Percentiles rank a stretch among this genome's conserved stretches.
Evolutionary conservation across 2,888 invertebrate genomes (phyloP).

Genomic region (Penaeus monodon): DNA sequence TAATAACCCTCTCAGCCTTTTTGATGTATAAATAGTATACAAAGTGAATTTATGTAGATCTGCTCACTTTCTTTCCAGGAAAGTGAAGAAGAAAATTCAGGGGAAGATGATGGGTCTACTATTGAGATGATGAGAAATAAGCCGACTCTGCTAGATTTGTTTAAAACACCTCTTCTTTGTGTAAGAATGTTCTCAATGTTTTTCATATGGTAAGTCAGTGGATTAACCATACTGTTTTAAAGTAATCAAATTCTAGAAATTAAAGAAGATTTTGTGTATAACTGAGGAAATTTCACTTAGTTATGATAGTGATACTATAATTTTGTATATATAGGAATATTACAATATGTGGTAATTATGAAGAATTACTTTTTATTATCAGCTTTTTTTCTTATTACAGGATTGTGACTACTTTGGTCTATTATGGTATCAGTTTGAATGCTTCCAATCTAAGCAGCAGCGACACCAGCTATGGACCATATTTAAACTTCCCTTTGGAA

Average conservation of each 20-base stretch:
- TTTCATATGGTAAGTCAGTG: conserved; percentile 34
- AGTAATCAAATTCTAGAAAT: neutral
- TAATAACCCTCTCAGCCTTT: too few relatives aligned
- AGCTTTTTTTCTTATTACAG: conserved; percentile 11
- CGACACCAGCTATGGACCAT: conserved; percentile 28
- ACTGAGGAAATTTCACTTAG: too few relatives aligned
- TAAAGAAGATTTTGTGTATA: too few relatives aligned
- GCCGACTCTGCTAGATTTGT: conserved; percentile 12
- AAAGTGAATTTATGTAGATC: too few relatives aligned
- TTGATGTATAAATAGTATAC: too few relatives aligned
- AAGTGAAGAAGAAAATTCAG: too few relatives aligned
- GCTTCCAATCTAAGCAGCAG: conserved; percentile 14
- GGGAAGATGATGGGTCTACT: neutral
- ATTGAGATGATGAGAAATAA: neutral
- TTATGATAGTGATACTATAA: too few relatives aligned
- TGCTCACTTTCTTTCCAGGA: neutral
- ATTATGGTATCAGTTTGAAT: conserved; percentile 47
- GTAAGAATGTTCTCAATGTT: conserved; percentile 40
- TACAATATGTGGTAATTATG: too few relatives aligned
- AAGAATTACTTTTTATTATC: neutral
- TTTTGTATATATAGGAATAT: too few relatives aligned
- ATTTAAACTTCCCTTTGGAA: conserved; percentile 61
- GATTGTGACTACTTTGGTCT: conserved; percentile 50
- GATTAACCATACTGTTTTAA: neutral
- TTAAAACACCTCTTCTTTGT: conserved; percentile 33